phyloP scores from a whole-genome alignment of 2,113 vertebrate genomes.

The Tonatia bakeri region DNA sequence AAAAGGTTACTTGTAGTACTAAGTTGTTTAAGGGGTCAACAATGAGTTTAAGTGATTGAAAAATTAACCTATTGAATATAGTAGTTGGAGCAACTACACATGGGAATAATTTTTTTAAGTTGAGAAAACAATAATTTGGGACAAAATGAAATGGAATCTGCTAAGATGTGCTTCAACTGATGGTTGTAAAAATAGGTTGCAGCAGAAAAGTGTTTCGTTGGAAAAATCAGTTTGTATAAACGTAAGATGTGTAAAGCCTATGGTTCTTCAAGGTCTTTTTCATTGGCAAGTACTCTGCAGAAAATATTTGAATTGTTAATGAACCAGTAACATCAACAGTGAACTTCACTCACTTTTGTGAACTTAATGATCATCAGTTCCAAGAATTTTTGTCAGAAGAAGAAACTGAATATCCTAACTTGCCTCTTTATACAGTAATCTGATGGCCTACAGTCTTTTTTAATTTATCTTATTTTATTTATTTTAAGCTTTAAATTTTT shows the following conservation, averaged over 20 bases:
- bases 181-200: background rate
- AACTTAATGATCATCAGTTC: background rate
- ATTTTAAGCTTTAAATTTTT: no score
- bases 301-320: background rate
- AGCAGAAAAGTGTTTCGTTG: background rate
- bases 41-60: background rate
- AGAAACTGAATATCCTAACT: background rate
- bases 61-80: background rate
- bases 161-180: background rate
- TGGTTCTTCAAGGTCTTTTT: background rate
- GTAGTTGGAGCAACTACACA: background rate
- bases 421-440: background rate
- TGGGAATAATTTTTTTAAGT: background rate
- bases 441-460: no score
- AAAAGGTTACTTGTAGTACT: background rate
- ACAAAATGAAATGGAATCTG: background rate
- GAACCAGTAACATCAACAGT: background rate
- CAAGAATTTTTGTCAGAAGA: background rate
- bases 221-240: background rate
- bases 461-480: no score
- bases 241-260: background rate
- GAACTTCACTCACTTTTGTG: background rate
- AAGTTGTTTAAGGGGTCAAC: background rate
- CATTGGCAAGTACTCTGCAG: background rate
- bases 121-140: background rate